phyloP scores from a whole-genome alignment of 37 sponge, comb jelly and placozoan species.

The Halisarca cf. caerulea region DNA sequence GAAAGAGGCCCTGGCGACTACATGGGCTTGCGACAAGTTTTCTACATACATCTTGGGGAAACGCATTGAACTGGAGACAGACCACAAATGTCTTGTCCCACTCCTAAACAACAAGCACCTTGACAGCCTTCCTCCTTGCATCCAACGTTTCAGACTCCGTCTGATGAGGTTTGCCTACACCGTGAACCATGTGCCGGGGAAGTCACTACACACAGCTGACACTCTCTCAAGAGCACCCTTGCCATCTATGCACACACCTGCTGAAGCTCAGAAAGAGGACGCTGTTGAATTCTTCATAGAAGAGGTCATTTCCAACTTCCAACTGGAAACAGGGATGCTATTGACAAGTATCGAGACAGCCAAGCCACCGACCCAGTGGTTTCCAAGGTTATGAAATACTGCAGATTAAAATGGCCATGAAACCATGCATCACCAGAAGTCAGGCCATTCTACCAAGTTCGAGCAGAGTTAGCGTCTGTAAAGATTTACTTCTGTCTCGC shows the following conservation, averaged over 20 bases:
- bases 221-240: constrained; percentile 40
- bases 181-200: constrained; percentile 50
- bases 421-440: not conserved
- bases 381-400: constrained; percentile 4
- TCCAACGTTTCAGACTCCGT: constrained; percentile 25
- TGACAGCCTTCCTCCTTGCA: constrained; percentile 46
- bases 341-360: not conserved
- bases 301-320: constrained; percentile 16
- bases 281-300: too few species aligned
- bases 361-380: constrained; percentile 13
- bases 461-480: too few species aligned
- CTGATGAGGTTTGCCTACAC: constrained; percentile 31
- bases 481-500: too few species aligned
- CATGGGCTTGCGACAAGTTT: constrained; percentile 31
- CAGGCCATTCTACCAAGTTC: too few species aligned
- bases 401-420: not conserved
- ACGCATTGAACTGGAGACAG: constrained; percentile 34
- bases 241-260: too few species aligned
- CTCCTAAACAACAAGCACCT: constrained; percentile 32
- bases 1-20: constrained; percentile 21
- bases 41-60: constrained; percentile 37
- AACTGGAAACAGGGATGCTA: not conserved
- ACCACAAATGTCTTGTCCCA: constrained; percentile 63
- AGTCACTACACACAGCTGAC: constrained; percentile 45
- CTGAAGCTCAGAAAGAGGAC: too few species aligned